phyloP scores from a whole-genome alignment of 1,140 invertebrate genomes.

The Bombus pyrosoma region DNA sequence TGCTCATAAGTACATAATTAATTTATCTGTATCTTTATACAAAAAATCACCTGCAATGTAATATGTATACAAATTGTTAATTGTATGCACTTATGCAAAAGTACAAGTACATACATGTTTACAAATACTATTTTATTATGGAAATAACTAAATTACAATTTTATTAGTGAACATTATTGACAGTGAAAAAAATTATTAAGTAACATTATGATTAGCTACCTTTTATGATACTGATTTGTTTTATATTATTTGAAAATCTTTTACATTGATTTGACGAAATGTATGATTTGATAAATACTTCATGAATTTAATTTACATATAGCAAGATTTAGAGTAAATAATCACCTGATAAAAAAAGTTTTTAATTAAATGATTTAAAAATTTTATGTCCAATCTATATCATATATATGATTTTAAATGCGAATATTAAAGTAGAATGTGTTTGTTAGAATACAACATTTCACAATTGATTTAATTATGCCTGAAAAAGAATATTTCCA shows the following conservation, averaged over 20 bases:
- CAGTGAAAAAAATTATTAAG: conserved; percentile 42
- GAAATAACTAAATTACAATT: conserved; percentile 32
- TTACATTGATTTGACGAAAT: conserved; percentile 38
- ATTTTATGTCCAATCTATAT: neutral
- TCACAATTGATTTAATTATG: conserved; percentile 12
- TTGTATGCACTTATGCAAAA: conserved; percentile 20
- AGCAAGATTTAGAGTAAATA: neutral
- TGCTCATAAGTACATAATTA: neutral
- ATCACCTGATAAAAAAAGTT: neutral
- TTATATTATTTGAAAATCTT: neutral
- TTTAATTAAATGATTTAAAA: neutral
- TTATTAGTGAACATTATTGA: conserved; percentile 13
- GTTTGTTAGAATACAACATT: neutral
- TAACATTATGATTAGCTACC: conserved; percentile 41
- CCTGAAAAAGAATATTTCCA: conserved; percentile 18
- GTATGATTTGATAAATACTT: conserved; percentile 21
- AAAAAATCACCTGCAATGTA: conserved; percentile 46
- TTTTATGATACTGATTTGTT: conserved; percentile 41
- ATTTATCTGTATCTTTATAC: neutral
- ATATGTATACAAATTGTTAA: conserved; percentile 12
- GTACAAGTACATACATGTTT: conserved; percentile 36
- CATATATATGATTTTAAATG: neutral
- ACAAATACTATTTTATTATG: conserved; percentile 35
- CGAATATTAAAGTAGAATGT: neutral
- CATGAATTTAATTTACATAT: conserved; percentile 9